Evolutionary conservation across 2,888 invertebrate species (phyloP).

Genomic region (Caenorhabditis sp.): DNA sequence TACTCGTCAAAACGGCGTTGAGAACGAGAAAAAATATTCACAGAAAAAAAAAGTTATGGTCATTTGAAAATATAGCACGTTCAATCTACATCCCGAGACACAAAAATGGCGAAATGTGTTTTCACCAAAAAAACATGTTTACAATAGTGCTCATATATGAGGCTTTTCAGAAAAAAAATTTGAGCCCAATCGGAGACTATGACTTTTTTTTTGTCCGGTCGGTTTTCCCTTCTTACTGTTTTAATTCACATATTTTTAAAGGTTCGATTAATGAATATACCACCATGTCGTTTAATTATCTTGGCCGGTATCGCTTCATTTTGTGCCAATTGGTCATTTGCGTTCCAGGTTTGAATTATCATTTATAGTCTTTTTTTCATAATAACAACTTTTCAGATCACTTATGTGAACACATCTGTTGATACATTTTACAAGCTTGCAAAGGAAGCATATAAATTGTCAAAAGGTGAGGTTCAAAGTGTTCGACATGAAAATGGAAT

Average conservation of each 20-base stretch:
- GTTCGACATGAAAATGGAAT: too few relatives aligned
- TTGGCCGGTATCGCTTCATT: constrained; percentile 64
- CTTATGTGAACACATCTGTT: constrained; percentile 70
- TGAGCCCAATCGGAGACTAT: too few relatives aligned
- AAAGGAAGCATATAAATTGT: constrained; percentile 37
- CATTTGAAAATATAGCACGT: too few relatives aligned
- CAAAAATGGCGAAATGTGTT: too few relatives aligned
- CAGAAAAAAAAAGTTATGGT: too few relatives aligned
- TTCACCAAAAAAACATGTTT: too few relatives aligned
- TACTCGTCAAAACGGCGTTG: too few relatives aligned
- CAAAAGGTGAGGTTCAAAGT: not conserved
- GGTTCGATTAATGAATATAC: constrained; percentile 33
- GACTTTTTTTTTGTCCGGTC: too few relatives aligned
- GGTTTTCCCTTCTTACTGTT: not conserved
- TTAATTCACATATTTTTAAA: constrained; percentile 8
- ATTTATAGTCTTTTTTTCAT: not conserved
- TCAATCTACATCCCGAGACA: too few relatives aligned
- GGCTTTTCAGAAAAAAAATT: too few relatives aligned
- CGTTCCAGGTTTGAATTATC: constrained; percentile 59
- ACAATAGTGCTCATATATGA: too few relatives aligned
- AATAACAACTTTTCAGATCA: constrained; percentile 56
- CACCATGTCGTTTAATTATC: constrained; percentile 54
- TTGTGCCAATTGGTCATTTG: constrained; percentile 70
- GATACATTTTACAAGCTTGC: constrained; percentile 59
- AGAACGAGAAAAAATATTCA: too few relatives aligned